Base-by-base conservation (phyloP, 1,140 invertebrate species). In the Nephila pilipes region DNA sequence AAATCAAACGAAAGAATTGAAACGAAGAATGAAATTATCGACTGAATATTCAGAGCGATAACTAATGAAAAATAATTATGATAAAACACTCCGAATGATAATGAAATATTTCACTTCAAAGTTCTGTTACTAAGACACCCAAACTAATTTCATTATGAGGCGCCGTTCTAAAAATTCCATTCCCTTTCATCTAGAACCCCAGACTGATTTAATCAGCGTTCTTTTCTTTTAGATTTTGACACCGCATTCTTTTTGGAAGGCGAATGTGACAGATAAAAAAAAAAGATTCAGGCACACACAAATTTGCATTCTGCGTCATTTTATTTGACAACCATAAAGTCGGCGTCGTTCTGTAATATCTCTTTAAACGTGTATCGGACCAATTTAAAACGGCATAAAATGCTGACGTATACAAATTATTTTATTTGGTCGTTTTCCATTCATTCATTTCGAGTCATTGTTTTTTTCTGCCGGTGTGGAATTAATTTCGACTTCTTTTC, bases 261-360 rank as follows among this genome's bases (percentile, higher is more conserved):
- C 36, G 57, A 87, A n/a, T 46, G 29, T 87, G 85, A 87, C 85
- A 87, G 85, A 87, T 54, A 60, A 87, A 87, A 87, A 87, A 60
- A 87, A 87, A 87, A 87, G 58, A 87, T 63, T 8, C 25, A 22
- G 38, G 46, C 79, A 81, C 29, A 58, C 29, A 20, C 22, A 60
- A 63, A 87, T 87, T 87, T 87, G 85, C 85, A 87, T 87, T 1
- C 85, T 20, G 57, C 20, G 85, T 55, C 81, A 83, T 57, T 83
- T 55, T 83, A 83, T 83, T 83, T 83, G 81, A 83, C 81, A 83
- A 55, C 81, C 38, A 83, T 83, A 75, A 75, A 75, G 69, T 75
- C 69, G 18, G 12, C 29, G 81, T 57, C 81, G 20, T 18, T 18
- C 22, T 54, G 46, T 57, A 54, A 18, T 83, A 55, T 57, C 81